Conservation (phyloP, 2,888 invertebrate species). For the Boloria selene region DNA sequence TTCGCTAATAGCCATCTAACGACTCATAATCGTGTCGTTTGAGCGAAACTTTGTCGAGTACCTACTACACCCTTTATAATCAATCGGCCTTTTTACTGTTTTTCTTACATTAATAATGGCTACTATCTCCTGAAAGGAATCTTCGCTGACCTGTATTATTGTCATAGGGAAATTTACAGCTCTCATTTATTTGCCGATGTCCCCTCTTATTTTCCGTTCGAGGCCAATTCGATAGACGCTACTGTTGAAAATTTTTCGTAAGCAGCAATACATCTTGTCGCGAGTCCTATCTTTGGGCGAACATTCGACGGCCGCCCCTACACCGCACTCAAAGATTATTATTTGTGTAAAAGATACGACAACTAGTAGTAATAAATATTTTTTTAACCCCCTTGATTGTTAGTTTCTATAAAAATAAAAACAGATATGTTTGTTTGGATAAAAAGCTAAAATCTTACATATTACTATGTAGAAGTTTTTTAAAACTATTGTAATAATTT, state of each 20-base stretch:
- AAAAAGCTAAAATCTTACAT: too few relatives aligned
- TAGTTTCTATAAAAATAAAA: too few relatives aligned
- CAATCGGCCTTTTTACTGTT: conserved; percentile 75
- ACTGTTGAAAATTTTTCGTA: conserved; percentile 82
- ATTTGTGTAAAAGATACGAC: conserved; percentile 14
- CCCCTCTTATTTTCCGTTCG: conserved; percentile 83
- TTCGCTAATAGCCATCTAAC: conserved; percentile 42
- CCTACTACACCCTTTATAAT: conserved; percentile 63
- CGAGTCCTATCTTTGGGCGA: conserved; percentile 79
- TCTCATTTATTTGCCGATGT: conserved; percentile 78
- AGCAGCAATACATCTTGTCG: conserved; percentile 82
- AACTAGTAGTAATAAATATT: background rate
- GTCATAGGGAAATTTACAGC: conserved; percentile 81
- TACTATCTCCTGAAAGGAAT: conserved; percentile 73
- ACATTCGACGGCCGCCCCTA: conserved; percentile 79
- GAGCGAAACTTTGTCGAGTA: conserved; percentile 58
- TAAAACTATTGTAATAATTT: too few relatives aligned
- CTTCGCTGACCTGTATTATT: conserved; percentile 83
- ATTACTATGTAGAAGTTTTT: too few relatives aligned
- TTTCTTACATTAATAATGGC: conserved; percentile 78
- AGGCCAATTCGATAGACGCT: conserved; percentile 79
- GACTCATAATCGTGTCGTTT: conserved; percentile 44
- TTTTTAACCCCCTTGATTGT: background rate
- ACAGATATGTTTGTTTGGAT: too few relatives aligned
- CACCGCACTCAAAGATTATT: conserved; percentile 58